Base-by-base conservation (phyloP, 2,113 vertebrate species). In the Dascyllus trimaculatus region DNA sequence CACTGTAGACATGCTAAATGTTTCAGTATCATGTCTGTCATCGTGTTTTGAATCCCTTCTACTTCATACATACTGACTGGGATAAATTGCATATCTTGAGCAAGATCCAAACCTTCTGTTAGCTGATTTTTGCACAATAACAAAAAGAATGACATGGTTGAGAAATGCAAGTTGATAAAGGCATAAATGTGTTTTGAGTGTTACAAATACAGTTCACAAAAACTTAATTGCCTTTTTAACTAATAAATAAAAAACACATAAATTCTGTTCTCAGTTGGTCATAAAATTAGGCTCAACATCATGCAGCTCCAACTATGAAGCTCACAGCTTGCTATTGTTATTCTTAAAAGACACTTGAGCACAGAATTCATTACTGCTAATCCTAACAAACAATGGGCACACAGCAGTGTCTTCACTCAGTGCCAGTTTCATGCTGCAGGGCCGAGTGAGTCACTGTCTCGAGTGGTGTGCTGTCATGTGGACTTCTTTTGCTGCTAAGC, bases 351-450 rank as follows among this genome's bases (percentile, higher is more conserved):
- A 75, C 49, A 74, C 60, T 57, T 60, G 24, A 64, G 48, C 54
- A 46, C 9, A 85, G 53, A 81, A 73, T 69, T 6, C 49, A 77
- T 66, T 46, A 52, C 53, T 18, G 22, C 70, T 78, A 78, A 71
- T 75, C 74, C 53, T 78, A 18, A 75, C 38, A 69, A 82, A 85
- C 54, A 77, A 68, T 24, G 59, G 29, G 53, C 25, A 26, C 0
- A 4, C 22, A 56, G 59, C 13, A 49, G 48, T 53, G 43, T 53
- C 77, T 81, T 58, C 19, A 35, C 53, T 66, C 29, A 43, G 32
- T n/a, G 61, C 54, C 57, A 38, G 58, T 40, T 53, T 53, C 11
- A n/a, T 32, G 45, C 63, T 58, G 49, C 21, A 38, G 52, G 43
- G 24, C 43, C 21, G 22, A n/a, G 43, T 0, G 5, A 49, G 25